Base-by-base conservation (phyloP, 2,797 vertebrate species). In the Poecilia picta region DNA sequence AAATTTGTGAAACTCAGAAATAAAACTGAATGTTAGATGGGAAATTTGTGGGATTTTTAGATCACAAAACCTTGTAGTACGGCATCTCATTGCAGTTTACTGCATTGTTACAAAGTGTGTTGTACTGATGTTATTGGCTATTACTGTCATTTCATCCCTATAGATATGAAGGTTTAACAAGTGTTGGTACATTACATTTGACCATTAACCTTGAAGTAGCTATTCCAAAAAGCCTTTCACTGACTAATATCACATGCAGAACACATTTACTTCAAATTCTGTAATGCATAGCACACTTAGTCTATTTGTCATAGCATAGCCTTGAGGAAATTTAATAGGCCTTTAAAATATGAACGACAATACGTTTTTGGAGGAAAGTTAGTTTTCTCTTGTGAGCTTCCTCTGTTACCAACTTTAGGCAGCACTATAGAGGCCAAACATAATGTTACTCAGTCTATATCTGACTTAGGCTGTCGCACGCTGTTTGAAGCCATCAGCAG, bases 401-500 rank as follows among this genome's bases (percentile, higher is more conserved):
- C 23, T 15, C 45, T 76, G 74, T 75, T 33, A 49, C 59, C 12
- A 78, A 28, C 25, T 41, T 31, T 64, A 39, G 12, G 72, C 64
- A 47, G 46, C 33, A 25, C 71, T 72, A 41, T 36, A 28, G n/a
- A 73, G 76, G 79, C 10, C 51, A 16, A 66, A 82, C 76, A 84
- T 76, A 81, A 77, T 83, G 74, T 81, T 80, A 41, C 62, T 82
- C 36, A 59, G 43, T 59, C 36, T 59, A 75, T 59, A 28, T 45
- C 39, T 74, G 73, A 45, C 73, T 75, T 59, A 59, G 53, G 15
- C 78, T 79, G 82, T 81, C 79, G 76, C 78, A 76, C 77, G 75
- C 83, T 70, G 83, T 79, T 72, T 77, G 79, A 73, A 79, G 77
- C 81, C 75, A 87, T 89, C 85, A 87, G 79, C 81, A 64, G 73